phyloP scores from a whole-genome alignment of 2,113 vertebrate species.

The Carollia perspicillata region DNA sequence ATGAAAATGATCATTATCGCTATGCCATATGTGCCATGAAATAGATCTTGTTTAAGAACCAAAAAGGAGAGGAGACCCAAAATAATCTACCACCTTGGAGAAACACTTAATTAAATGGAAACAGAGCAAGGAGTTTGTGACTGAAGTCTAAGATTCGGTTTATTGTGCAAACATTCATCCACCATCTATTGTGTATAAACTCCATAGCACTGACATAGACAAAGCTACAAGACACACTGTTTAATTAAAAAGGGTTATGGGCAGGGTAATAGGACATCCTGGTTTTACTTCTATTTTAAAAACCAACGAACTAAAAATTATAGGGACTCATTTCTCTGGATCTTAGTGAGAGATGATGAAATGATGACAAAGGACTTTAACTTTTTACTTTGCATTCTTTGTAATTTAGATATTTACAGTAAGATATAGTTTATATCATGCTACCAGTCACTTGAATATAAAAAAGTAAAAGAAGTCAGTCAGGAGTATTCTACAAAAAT shows the following conservation, averaged over 20 bases:
- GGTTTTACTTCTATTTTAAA: constrained; percentile 5
- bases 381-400: not conserved
- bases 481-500: not conserved
- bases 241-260: not conserved
- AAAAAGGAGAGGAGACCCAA: not conserved
- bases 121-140: not conserved
- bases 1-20: not conserved
- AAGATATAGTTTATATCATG: not conserved
- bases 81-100: not conserved
- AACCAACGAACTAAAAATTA: not conserved
- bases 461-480: not conserved
- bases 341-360: not conserved
- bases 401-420: not conserved
- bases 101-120: constrained; percentile 28
- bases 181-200: not conserved
- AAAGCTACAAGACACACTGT: not conserved
- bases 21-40: not conserved
- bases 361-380: not conserved
- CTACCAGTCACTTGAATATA: not conserved
- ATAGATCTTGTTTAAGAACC: not conserved
- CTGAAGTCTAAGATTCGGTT: not conserved
- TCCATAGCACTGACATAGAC: not conserved
- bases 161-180: constrained; percentile 28
- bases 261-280: not conserved
- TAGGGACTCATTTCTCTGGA: not conserved